Percentiles rank a stretch among this genome's conserved stretches.
These are phyloP conservation scores for Diadromus collaris DNA, from an alignment of 2,888 invertebrate genomes.

Conservation along the genomic window DNA sequence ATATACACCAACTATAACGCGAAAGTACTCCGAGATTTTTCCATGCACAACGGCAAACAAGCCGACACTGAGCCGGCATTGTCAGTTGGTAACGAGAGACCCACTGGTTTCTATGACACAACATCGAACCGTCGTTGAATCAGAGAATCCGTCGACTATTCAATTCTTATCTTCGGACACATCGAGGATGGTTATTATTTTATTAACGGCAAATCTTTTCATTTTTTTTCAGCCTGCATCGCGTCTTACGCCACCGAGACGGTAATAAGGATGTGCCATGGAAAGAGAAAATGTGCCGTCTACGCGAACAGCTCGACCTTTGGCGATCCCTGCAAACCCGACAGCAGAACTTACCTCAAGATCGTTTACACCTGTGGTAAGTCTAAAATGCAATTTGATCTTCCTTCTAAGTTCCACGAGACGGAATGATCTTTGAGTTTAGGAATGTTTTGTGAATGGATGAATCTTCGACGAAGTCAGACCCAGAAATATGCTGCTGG, in stretches of 20 bases:
- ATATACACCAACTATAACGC: not conserved
- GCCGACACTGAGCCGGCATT: not conserved
- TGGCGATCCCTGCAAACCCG: constrained; percentile 90
- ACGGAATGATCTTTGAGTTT: not conserved
- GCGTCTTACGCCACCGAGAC: constrained; percentile 95
- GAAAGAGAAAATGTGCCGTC: constrained; percentile 89
- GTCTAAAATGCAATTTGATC: constrained; percentile 75
- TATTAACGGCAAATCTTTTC: not conserved
- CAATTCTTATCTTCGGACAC: not conserved
- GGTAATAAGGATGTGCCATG: constrained; percentile 93
- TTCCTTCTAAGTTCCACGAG: not conserved
- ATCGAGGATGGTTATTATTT: not conserved
- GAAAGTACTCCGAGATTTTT: not conserved
- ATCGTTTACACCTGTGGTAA: constrained; percentile 94
- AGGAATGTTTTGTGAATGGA: not conserved
- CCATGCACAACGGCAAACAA: not conserved
- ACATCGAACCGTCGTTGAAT: not conserved
- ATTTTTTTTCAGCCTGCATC: constrained; percentile 87
- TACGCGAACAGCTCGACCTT: constrained; percentile 92
- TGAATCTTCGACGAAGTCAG: not conserved
- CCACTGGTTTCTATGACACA: not conserved
- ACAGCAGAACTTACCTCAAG: constrained; percentile 91
- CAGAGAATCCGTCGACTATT: not conserved
- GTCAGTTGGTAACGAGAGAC: constrained; percentile 1
- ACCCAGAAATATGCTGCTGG: not conserved